phyloP scores from a whole-genome alignment of 2,888 invertebrate genomes.

The Matsumyia berberina region DNA sequence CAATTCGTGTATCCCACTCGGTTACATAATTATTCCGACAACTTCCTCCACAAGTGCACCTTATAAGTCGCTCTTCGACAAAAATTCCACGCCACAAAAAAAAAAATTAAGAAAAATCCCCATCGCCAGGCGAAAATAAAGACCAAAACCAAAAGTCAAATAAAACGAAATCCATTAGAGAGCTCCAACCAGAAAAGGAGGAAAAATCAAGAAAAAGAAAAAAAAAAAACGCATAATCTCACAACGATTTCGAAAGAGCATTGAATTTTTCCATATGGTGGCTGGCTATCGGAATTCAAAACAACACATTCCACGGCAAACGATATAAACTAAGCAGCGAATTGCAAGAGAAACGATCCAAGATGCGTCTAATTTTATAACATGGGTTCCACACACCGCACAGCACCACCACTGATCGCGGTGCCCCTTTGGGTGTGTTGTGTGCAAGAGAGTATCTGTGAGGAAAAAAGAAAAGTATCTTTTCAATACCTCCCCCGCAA shows the following conservation, averaged over 20 bases:
- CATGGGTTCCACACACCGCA: constrained; percentile 36
- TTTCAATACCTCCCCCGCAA: constrained; percentile 54
- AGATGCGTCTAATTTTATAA: constrained; percentile 69
- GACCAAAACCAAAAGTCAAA: constrained; percentile 17
- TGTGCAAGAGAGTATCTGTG: neutral
- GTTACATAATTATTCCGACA: constrained; percentile 31
- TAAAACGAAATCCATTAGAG: constrained; percentile 26
- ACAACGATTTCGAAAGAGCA: constrained; percentile 61
- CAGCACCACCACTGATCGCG: neutral
- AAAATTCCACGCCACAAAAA: constrained; percentile 28
- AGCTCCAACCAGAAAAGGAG: constrained; percentile 17
- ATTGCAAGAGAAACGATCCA: constrained; percentile 60
- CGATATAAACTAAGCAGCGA: constrained; percentile 53
- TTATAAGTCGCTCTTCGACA: constrained; percentile 13
- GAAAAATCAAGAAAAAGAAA: constrained; percentile 5
- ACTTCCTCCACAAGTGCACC: constrained; percentile 46
- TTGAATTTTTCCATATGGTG: constrained; percentile 69
- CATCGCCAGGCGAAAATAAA: constrained; percentile 6
- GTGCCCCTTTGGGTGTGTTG: neutral
- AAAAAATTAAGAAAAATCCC: constrained; percentile 16
- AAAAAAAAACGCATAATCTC: constrained; percentile 47
- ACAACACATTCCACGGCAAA: constrained; percentile 64
- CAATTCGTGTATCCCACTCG: neutral
- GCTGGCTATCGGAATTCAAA: constrained; percentile 65
- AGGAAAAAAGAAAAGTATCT: constrained; percentile 30